A percentile compares a stretch with the other conserved stretches of the same genome.
phyloP scores from a whole-genome alignment of 2,113 vertebrate genomes.

The Macaca mulatta region DNA sequence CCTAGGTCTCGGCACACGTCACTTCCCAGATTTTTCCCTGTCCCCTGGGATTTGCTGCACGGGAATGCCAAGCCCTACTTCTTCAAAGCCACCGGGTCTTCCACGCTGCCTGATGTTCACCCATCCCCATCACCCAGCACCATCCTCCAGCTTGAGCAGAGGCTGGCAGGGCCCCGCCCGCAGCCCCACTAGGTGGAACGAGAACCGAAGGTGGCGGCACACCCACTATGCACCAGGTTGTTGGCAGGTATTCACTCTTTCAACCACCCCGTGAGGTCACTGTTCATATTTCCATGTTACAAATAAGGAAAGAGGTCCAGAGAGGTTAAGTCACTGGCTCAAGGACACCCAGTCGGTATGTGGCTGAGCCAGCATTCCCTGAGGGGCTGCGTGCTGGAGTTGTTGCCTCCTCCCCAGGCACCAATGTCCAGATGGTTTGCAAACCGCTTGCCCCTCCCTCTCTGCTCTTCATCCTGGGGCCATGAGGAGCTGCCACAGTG shows the following conservation, averaged over 20 bases:
- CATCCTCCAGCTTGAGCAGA: background rate
- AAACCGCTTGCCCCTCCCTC: background rate
- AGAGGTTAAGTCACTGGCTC: background rate
- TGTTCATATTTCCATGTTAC: background rate
- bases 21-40: background rate
- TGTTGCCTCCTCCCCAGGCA: background rate
- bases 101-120: background rate
- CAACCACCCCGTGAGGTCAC: background rate
- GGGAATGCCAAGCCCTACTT: background rate
- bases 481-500: too few species aligned
- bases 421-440: background rate
- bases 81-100: background rate
- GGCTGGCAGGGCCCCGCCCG: background rate
- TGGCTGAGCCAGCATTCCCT: background rate
- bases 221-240: background rate
- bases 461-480: background rate
- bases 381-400: background rate
- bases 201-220: background rate
- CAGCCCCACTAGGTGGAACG: background rate
- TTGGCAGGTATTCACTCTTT: background rate
- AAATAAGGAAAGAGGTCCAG: background rate
- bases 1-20: background rate
- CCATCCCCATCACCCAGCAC: background rate
- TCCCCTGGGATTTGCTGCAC: background rate
- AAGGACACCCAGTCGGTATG: background rate